Base-by-base conservation (phyloP, 2,888 invertebrate species). In the Catotricha subobsoleta region DNA sequence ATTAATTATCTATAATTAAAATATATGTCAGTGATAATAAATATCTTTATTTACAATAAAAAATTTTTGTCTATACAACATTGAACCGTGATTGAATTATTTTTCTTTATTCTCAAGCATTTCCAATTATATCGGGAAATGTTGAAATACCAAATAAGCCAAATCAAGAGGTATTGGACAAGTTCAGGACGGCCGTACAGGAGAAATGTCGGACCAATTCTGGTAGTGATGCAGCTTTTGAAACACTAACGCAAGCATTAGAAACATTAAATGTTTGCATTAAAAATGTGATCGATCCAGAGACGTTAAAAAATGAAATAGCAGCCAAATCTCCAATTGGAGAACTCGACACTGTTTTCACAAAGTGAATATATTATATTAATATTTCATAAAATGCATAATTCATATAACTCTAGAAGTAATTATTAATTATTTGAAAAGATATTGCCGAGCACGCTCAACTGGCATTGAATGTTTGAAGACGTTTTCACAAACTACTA, bases 291-390 rank as follows among this genome's bases (percentile, higher is more conserved):
- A 64, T 82, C 0, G 71, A 83, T 53, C 52, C 64, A 10, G 67
- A 67, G 0, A 54, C 60, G 12, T 56, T 83, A 18, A 64, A 75
- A 46, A 53, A 65, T 3, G 81, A 84, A 54, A 74, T 84, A 33
- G 74, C 78, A 39, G 61, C 62, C 3, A 77, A 80, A 0, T 76
- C 76, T 52, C 77, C 79, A 0, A 70, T 65, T 4, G 80, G 80
- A 1, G 71, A 72, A 48, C 63, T 80, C 28, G 80, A 80, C 51
- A 66, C 67, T 19, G 79, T 80, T 0, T 80, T 80, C 50, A 72
- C 73, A 51, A 76, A 75, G 61, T 68, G 49, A 55, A 59, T 53
- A 31, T 27, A 12, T 28, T 15, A 20, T 34, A 25, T 23, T 9
- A 27, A 8, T n/a, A 35, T 10, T 10, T 16, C 4, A 15, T 27